Evolutionary conservation across 2,797 vertebrate genomes (phyloP).

Genomic region (Spheniscus humboldti): DNA sequence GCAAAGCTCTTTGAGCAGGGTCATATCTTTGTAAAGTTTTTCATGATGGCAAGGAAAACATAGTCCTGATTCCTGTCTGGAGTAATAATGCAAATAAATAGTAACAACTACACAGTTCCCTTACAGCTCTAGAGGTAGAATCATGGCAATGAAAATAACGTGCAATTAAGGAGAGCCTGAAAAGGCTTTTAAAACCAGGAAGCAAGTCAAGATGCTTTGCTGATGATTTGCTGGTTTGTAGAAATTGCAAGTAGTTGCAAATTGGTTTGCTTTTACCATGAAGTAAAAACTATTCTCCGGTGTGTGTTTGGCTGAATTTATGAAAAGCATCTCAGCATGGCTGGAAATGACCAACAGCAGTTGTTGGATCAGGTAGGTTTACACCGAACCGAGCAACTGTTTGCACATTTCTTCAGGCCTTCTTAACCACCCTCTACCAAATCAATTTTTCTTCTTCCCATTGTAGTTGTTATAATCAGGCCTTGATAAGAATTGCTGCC

Average conservation of each 20-base stretch:
- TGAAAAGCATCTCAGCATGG: background rate
- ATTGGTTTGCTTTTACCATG: conserved; percentile 1
- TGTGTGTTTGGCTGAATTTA: background rate
- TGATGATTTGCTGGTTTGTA: background rate
- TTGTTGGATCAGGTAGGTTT: background rate
- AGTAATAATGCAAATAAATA: background rate
- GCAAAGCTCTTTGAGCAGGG: background rate
- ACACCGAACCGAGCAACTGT: background rate
- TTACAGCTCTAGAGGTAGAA: background rate
- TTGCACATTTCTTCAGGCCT: background rate
- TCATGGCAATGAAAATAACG: background rate
- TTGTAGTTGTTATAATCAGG: conserved; percentile 30
- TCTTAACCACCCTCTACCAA: conserved; percentile 10
- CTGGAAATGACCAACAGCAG: conserved; percentile 5
- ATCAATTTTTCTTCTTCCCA: conserved; percentile 20
- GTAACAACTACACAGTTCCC: background rate
- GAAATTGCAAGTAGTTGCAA: background rate
- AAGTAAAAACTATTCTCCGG: background rate
- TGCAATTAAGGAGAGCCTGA: conserved; percentile 25
- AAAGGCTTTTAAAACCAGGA: conserved; percentile 32
- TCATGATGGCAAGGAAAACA: background rate
- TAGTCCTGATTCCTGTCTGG: background rate
- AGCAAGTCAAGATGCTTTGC: conserved; percentile 23
- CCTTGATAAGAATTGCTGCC: conserved; percentile 52
- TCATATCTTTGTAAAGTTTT: background rate